phyloP scores from a whole-genome alignment of 2,113 vertebrate species.

The Mohoua ochrocephala region DNA sequence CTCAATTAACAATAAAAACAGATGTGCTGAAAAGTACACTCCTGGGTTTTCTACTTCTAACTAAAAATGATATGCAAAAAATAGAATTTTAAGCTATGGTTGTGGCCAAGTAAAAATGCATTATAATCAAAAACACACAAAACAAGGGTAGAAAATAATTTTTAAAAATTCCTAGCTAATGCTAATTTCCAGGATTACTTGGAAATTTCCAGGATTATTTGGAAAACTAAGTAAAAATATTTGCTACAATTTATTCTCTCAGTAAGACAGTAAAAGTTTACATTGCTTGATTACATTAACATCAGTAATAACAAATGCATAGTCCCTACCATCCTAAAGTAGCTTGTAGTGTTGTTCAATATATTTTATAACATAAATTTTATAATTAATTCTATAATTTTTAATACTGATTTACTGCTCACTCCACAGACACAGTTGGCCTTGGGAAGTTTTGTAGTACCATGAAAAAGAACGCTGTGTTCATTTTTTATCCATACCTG shows the following conservation, averaged over 20 bases:
- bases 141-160: not conserved
- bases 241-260: not conserved
- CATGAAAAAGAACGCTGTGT: not conserved
- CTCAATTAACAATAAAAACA: constrained; percentile 10
- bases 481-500: not conserved
- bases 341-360: not conserved
- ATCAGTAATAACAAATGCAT: not conserved
- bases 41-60: not conserved
- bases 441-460: not conserved
- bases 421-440: not conserved
- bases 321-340: not conserved
- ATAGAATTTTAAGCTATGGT: not conserved
- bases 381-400: not conserved
- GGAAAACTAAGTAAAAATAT: not conserved
- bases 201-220: no score
- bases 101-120: not conserved
- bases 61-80: not conserved
- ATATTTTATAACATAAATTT: not conserved
- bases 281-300: not conserved
- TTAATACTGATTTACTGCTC: not conserved
- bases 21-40: not conserved
- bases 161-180: not conserved
- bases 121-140: not conserved
- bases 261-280: not conserved
- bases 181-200: no score